Evolutionary conservation across 2,888 invertebrate species (phyloP), one percentile per base, ranked within the genome.

Genomic region (Volucella inflata): DNA sequence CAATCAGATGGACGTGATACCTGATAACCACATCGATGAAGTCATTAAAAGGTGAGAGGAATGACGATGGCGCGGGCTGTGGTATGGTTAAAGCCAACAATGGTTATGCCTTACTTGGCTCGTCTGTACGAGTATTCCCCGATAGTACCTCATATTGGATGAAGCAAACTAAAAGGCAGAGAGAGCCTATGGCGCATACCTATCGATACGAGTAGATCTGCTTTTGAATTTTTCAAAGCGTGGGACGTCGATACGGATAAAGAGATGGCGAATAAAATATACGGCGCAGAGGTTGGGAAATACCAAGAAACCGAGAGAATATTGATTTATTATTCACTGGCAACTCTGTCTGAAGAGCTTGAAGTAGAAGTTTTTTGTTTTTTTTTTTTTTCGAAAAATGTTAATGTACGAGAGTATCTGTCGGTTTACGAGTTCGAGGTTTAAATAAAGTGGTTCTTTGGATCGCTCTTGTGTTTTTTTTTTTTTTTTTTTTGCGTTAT

Each of bases 1-100:
- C 85, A 85, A 85, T 85, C 85, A 85, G 85, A 81, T 85, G 85
- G 85, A 85, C 85, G 85, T 85, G 85, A 85, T 85, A 85, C 72
- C 68, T 81, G 76, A 81, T 85, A 85, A 85, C 85, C 85, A 85
- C 85, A 81, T 81, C 85, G 85, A 85, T 85, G 85, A 85, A 85
- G 85, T 85, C 85, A 85, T 85, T 81, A 81, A 85, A 81, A 85
- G 85, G 85, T 77, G 72, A 67, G 85, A 81, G 81, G 60, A 59
- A 68, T 68, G 72, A 72, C 30, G 67, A 44, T 51, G 65, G 38
- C n/a, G 14, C 42, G 50, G 11, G 71, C 11, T 48, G 53, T 21
- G 14, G 21, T n/a, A 11, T 17, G 57, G 30, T 44, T 6, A 30
- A 30, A 30, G 30, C 30, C 30, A 30, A 30, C 14, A 38, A 74